Percentiles rank a stretch among this genome's conserved stretches.
phyloP scores from a whole-genome alignment of 2,113 vertebrate species.

The Vicugna pacos region DNA sequence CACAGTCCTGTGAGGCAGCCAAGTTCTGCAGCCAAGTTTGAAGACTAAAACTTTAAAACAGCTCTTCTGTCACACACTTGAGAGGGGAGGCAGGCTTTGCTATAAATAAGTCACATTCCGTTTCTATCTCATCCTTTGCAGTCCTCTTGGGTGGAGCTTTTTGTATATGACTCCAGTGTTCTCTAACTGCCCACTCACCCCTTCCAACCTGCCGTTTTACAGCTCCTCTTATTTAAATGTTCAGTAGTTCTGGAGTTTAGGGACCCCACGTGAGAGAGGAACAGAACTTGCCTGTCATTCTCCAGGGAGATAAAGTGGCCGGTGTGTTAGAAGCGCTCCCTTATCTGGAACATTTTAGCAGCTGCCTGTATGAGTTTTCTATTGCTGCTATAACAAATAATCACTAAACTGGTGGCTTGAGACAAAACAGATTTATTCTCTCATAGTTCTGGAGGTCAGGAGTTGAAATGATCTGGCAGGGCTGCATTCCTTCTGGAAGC shows the following conservation, averaged over 20 bases:
- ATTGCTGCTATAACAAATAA: conserved; percentile 41
- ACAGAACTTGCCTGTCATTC: background rate
- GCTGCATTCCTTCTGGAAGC: background rate
- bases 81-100: conserved; percentile 78
- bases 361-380: background rate
- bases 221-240: background rate
- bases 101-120: conserved; percentile 83
- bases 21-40: conserved; percentile 76
- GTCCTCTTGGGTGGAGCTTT: conserved; percentile 64
- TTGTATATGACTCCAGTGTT: conserved; percentile 56
- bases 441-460: background rate
- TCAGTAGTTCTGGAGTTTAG: background rate
- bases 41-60: conserved; percentile 83
- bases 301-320: background rate
- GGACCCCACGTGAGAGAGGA: background rate
- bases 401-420: background rate
- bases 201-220: conserved; percentile 30
- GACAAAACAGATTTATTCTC: background rate
- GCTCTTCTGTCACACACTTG: conserved; percentile 83
- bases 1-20: conserved; percentile 78
- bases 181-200: conserved; percentile 71
- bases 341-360: background rate
- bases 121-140: conserved; percentile 78
- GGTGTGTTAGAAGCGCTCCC: background rate
- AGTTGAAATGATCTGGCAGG: background rate